Evolutionary conservation across 2,888 invertebrate genomes (phyloP).

Genomic region (Nomada goodeniana): DNA sequence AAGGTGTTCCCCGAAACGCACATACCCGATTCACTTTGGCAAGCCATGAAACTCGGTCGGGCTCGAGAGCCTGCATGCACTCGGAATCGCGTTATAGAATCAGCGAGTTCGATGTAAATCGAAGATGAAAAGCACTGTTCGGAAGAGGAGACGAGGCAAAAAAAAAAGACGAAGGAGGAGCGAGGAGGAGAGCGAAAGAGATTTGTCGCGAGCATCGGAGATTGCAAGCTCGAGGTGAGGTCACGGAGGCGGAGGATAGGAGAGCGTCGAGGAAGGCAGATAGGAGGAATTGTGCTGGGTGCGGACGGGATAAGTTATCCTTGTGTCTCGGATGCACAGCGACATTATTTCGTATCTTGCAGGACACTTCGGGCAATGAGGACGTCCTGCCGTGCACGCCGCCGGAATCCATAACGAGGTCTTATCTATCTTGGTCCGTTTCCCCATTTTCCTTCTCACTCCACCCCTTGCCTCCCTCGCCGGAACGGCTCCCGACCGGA

Average conservation of each 20-base stretch:
- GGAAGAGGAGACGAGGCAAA: neutral
- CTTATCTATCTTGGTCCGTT: constrained; percentile 77
- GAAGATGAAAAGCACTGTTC: constrained; percentile 12
- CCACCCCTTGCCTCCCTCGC: neutral
- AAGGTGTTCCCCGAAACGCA: neutral
- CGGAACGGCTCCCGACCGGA: neutral
- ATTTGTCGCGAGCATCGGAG: constrained; percentile 65
- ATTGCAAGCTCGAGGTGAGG: constrained; percentile 64
- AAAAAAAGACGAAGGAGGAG: neutral
- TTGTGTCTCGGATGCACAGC: constrained; percentile 73
- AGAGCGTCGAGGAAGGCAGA: constrained; percentile 53
- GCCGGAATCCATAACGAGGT: constrained; percentile 78
- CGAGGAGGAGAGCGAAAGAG: constrained; percentile 28
- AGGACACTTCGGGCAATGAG: constrained; percentile 80
- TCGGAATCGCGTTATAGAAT: constrained; percentile 29
- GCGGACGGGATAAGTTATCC: constrained; percentile 79
- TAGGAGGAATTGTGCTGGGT: constrained; percentile 70
- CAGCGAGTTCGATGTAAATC: neutral
- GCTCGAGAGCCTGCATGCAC: neutral
- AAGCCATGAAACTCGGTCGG: no score
- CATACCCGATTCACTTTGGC: neutral
- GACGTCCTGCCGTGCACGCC: constrained; percentile 77
- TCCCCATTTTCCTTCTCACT: constrained; percentile 25
- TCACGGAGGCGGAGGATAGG: constrained; percentile 65
- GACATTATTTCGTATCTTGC: constrained; percentile 79